Base-by-base conservation (phyloP, 2,797 vertebrate species). In the Anisognathus igniventris region DNA sequence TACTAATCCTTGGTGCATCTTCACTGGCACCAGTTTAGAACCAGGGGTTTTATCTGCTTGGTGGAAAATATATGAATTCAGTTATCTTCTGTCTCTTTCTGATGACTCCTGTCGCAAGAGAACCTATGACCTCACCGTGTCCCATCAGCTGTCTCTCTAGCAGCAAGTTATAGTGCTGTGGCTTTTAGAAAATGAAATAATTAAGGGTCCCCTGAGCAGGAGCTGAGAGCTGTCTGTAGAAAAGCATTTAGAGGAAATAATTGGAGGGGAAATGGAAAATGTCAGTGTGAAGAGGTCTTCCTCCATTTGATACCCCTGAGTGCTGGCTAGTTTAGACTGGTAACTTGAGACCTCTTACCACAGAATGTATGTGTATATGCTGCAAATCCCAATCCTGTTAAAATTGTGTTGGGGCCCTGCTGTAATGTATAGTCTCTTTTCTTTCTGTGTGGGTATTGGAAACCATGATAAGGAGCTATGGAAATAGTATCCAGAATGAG, bases 151-250 rank as follows among this genome's bases (percentile, higher is more conserved):
- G 44, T 89, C 57, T 82, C 58, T 91, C 65, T 48, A 87, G 82
- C 54, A 90, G 87, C 72, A 76, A 83, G 74, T 81, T 89, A 40
- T 0, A 50, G 72, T 21, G 71, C 82, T 10, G 11, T 87, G 76
- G 76, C 79, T 95, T 92, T 92, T 84, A 88, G 79, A 53, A 91
- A 88, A 94, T 79, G 82, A 86, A 90, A 68, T 93, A 88, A 93
- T 60, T 54, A 91, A 65, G 50, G 57, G 70, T 94, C 87, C 66
- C 71, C 30, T 83, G 88, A 93, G 84, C 70, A 91, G 61, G 57
- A 77, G 78, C 86, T 78, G 75, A 74, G 22, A 70, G 39, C 64
- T 93, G 88, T 72, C 58, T 72, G 76, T 74, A 84, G 76, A 72
- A 88, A 88, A 90, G 48, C 73, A 35, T 96, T 92, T 92, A 88